Conservation (phyloP, 2,113 vertebrate genomes). For the Ameiurus melas region DNA sequence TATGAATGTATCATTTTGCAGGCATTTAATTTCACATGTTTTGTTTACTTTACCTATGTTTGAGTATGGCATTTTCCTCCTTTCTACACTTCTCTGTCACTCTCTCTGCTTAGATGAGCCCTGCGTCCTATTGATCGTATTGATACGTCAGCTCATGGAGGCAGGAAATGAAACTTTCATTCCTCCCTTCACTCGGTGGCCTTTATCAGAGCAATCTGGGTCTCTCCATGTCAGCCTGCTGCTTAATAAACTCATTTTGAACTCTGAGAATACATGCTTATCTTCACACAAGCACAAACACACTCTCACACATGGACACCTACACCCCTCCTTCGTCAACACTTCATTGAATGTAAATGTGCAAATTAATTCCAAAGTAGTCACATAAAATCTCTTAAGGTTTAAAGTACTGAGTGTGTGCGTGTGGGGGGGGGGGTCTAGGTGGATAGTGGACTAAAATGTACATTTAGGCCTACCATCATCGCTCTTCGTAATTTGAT, state of each 20-base stretch:
- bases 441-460: not conserved
- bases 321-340: conserved; percentile 27
- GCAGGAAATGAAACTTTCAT: conserved; percentile 62
- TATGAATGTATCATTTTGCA: not conserved
- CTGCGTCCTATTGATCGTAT: conserved; percentile 49
- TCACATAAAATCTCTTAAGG: not conserved
- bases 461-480: not conserved
- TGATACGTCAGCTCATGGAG: conserved; percentile 54
- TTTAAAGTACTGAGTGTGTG: conserved; percentile 2
- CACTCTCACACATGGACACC: conserved; percentile 28
- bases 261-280: conserved; percentile 56
- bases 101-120: conserved; percentile 42
- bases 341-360: conserved; percentile 47
- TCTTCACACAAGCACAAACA: conserved; percentile 53
- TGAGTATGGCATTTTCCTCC: conserved; percentile 65
- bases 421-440: not conserved
- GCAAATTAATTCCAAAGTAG: conserved; percentile 44
- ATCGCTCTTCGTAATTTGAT: not conserved
- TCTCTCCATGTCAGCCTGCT: conserved; percentile 52
- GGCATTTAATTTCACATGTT: conserved; percentile 14
- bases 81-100: conserved; percentile 40
- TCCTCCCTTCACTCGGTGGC: conserved; percentile 37
- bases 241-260: conserved; percentile 64
- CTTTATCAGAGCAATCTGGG: conserved; percentile 57
- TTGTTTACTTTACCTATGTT: conserved; percentile 34